phyloP scores from a whole-genome alignment of 1,140 invertebrate species.

The Physella acuta region DNA sequence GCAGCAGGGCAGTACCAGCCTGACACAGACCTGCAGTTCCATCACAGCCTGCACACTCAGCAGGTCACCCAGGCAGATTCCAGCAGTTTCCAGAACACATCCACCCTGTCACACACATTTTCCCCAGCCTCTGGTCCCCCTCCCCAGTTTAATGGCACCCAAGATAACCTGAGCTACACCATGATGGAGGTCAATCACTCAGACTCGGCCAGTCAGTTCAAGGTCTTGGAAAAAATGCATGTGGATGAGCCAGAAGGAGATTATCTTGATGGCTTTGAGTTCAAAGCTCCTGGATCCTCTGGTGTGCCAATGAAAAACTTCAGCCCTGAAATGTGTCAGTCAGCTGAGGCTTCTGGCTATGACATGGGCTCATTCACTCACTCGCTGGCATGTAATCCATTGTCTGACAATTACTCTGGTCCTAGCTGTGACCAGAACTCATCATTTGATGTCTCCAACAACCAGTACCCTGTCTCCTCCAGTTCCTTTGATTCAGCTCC shows the following conservation, averaged over 20 bases:
- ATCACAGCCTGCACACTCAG: slow-evolving; percentile 2
- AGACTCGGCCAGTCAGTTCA: slow-evolving; percentile 1
- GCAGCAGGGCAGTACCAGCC: neutral
- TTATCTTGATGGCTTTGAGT: too few species aligned
- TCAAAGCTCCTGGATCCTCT: too few species aligned
- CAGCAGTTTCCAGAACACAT: slow-evolving; percentile 9
- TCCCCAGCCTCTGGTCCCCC: neutral
- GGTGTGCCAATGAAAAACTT: too few species aligned
- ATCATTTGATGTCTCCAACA: neutral
- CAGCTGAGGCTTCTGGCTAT: too few species aligned
- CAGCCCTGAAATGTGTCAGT: too few species aligned
- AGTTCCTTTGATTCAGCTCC: slow-evolving; percentile 1
- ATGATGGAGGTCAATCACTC: neutral
- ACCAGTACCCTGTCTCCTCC: too few species aligned
- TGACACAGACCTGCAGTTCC: neutral
- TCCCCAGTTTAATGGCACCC: neutral
- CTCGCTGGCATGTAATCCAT: too few species aligned
- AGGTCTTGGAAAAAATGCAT: slow-evolving; percentile 22
- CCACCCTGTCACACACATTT: slow-evolving; percentile 9
- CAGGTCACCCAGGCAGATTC: neutral
- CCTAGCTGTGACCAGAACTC: neutral
- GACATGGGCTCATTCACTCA: too few species aligned
- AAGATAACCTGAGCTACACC: neutral
- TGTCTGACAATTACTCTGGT: too few species aligned
- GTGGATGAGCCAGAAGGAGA: slow-evolving; percentile 15